Conservation (phyloP, 2,113 vertebrate species). For the Emydura subglobosa region DNA sequence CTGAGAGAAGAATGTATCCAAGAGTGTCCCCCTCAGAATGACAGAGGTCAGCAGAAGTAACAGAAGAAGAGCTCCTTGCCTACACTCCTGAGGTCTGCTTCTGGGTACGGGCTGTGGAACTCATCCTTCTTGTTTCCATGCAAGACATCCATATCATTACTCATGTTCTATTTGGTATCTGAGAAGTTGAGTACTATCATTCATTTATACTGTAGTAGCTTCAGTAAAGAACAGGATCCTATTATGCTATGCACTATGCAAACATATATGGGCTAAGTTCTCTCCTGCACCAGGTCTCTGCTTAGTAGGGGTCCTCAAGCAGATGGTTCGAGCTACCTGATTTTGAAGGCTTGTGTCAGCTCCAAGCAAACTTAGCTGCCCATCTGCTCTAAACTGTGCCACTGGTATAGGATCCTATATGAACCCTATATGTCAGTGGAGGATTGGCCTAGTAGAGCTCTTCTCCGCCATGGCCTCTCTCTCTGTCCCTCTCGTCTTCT, state of each 20-base stretch:
- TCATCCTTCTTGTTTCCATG: not conserved
- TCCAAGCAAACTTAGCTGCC: not conserved
- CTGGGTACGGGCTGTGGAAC: too few species aligned
- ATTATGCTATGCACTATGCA: not conserved
- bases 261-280: rapidly evolving
- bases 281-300: not conserved
- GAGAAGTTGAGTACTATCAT: not conserved
- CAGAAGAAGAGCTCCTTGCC: too few species aligned
- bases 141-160: not conserved
- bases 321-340: too few species aligned
- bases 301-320: too few species aligned
- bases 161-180: not conserved
- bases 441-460: not conserved
- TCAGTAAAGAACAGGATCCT: not conserved
- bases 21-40: not conserved
- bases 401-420: not conserved
- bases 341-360: not conserved
- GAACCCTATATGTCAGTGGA: not conserved
- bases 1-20: not conserved
- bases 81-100: too few species aligned
- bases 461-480: not conserved
- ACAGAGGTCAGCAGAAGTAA: not conserved
- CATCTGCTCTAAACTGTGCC: too few species aligned
- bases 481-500: not conserved
- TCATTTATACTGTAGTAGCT: not conserved